Conservation (phyloP, 2,113 vertebrate species). For the Micronycteris hirsuta region DNA sequence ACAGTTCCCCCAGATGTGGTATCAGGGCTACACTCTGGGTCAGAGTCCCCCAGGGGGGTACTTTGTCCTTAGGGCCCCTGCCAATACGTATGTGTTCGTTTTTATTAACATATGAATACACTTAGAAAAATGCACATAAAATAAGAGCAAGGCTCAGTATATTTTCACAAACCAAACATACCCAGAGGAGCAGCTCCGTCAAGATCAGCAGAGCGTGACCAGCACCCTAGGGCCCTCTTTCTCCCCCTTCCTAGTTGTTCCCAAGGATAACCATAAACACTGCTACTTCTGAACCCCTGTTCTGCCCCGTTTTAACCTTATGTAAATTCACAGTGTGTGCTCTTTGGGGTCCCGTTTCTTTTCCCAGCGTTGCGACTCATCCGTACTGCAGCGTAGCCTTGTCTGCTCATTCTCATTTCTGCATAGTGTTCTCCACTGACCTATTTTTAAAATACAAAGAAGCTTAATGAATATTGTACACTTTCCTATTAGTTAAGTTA, state of each 20-base stretch:
- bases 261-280: neutral
- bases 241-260: neutral
- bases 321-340: neutral
- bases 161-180: neutral
- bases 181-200: neutral
- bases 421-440: neutral
- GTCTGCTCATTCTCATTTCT: neutral
- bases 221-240: neutral
- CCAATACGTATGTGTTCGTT: neutral
- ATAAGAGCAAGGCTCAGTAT: neutral
- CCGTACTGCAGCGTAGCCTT: neutral
- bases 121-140: neutral
- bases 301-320: neutral
- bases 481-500: neutral
- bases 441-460: neutral
- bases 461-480: neutral
- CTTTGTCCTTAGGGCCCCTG: neutral
- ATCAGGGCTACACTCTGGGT: neutral
- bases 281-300: neutral
- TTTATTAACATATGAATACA: neutral
- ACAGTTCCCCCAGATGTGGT: neutral
- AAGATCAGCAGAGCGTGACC: neutral
- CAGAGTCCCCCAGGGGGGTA: neutral
- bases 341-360: neutral
- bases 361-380: neutral